Evolutionary conservation across 2,888 invertebrate species (phyloP).

Genomic region (Dioctria linearis): DNA sequence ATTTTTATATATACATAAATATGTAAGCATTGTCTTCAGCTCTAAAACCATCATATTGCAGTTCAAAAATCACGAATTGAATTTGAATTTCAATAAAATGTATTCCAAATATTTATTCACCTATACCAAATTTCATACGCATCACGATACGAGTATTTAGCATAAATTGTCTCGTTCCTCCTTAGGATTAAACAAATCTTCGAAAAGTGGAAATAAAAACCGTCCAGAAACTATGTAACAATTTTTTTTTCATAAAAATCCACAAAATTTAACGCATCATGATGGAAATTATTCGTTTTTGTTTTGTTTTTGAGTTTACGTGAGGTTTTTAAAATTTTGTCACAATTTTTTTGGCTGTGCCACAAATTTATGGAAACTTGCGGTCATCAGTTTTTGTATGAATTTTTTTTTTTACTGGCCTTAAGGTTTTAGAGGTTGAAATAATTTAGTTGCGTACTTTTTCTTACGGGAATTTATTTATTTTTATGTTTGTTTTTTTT

Average conservation of each 20-base stretch:
- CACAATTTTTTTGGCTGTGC: not conserved
- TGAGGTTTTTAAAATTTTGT: not conserved
- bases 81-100: slow-evolving; percentile 7
- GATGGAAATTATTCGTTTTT: not conserved
- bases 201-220: not conserved
- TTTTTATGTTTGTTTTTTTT: slow-evolving; percentile 22
- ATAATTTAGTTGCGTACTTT: not conserved
- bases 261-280: not conserved
- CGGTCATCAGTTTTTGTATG: slow-evolving; percentile 2
- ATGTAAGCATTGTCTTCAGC: not conserved
- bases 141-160: slow-evolving; percentile 2
- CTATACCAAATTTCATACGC: not conserved
- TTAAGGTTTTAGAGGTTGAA: not conserved
- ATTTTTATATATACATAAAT: no score
- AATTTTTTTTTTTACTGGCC: no score
- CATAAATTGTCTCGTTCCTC: not conserved
- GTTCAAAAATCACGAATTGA: not conserved
- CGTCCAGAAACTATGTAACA: not conserved
- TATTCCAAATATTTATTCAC: not conserved
- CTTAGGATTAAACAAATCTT: not conserved
- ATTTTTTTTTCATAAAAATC: not conserved
- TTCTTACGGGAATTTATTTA: no score
- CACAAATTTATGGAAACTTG: slow-evolving; percentile 41
- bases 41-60: not conserved
- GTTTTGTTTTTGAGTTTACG: not conserved